These are phyloP conservation scores for Euschistus heros DNA, from an alignment of 1,140 invertebrate genomes.

Conservation along the genomic window DNA sequence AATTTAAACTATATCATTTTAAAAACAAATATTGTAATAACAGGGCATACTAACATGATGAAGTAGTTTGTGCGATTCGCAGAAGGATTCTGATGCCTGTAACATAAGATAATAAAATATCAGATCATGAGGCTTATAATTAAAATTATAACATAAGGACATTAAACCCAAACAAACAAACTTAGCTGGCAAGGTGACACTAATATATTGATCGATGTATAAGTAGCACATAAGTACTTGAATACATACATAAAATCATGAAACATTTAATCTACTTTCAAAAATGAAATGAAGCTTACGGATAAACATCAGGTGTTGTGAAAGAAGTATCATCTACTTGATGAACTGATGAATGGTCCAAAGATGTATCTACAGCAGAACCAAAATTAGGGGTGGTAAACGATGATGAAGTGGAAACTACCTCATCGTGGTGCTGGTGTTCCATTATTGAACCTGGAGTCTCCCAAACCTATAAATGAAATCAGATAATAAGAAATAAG, in stretches of 20 bases:
- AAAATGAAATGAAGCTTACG: conserved; percentile 13
- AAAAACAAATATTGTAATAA: not conserved
- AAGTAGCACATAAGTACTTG: conserved; percentile 11
- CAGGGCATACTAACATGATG: not conserved
- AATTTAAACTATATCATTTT: not conserved
- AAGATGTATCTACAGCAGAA: conserved; percentile 25
- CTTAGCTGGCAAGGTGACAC: no score
- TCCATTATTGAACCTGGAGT: conserved; percentile 46
- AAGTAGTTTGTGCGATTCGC: conserved; percentile 2
- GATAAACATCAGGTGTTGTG: conserved; percentile 24
- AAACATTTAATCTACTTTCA: conserved; percentile 2
- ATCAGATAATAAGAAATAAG: no score
- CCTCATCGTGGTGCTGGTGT: conserved; percentile 50
- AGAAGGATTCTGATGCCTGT: conserved; percentile 5
- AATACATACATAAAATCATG: not conserved
- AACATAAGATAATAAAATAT: not conserved
- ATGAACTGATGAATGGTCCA: conserved; percentile 15
- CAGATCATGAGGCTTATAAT: no score
- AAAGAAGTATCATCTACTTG: conserved; percentile 15
- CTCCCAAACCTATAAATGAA: conserved; percentile 16
- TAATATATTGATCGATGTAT: no score
- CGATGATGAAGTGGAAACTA: conserved; percentile 37
- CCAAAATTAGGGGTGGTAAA: conserved; percentile 32
- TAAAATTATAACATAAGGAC: no score
- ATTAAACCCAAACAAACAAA: no score